Evolutionary conservation across 2,888 invertebrate species (phyloP).

Genomic region (Microplitis manilae): DNA sequence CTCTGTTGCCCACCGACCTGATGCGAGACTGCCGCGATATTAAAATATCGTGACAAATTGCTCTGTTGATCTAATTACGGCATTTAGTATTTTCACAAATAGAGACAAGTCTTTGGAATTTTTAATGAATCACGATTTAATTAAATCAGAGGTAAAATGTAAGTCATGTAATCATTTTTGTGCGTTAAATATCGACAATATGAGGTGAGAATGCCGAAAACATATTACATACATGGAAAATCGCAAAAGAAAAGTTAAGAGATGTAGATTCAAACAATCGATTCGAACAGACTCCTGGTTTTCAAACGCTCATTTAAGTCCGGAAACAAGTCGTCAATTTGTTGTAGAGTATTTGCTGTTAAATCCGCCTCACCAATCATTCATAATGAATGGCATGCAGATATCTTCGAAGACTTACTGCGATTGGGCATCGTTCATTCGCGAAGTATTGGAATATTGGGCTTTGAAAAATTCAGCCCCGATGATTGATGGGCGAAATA

Average conservation of each 20-base stretch:
- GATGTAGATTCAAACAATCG: background rate
- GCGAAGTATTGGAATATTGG: background rate
- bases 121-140: background rate
- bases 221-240: background rate
- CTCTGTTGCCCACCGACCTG: no score
- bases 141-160: background rate
- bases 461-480: background rate
- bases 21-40: no score
- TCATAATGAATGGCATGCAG: background rate
- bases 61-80: background rate
- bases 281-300: background rate
- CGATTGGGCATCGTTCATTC: conserved; percentile 15
- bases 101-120: background rate
- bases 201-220: background rate
- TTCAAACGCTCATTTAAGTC: conserved; percentile 3
- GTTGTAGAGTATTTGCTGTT: background rate
- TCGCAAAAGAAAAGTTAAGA: background rate
- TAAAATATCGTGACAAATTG: no score
- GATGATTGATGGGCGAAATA: conserved; percentile 20
- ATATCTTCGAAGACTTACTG: conserved; percentile 1
- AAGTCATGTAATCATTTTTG: background rate
- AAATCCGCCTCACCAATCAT: background rate
- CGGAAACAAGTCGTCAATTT: background rate
- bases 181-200: background rate
- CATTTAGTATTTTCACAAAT: background rate